Evolutionary conservation across 1,140 invertebrate species (phyloP).

Genomic region (Myzus persicae): DNA sequence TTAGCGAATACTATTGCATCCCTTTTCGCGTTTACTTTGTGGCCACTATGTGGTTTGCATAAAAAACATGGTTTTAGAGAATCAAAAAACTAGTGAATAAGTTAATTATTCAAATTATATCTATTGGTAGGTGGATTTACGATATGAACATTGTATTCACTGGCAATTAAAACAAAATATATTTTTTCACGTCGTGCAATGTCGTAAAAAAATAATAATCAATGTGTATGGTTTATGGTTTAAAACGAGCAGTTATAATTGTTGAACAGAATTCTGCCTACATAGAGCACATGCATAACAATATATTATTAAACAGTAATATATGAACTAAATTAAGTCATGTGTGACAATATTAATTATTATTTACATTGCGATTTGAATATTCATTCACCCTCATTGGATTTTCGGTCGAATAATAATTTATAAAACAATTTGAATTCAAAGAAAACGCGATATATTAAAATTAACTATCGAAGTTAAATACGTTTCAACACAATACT

Average conservation of each 20-base stretch:
- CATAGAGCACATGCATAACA: not conserved
- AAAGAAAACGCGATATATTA: not conserved
- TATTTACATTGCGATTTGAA: not conserved
- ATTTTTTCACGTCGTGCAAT: not conserved
- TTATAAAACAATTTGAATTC: not conserved
- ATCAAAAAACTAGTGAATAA: not conserved
- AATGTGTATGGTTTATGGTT: not conserved
- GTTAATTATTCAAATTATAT: not conserved
- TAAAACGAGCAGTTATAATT: not conserved
- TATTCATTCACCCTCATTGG: not conserved
- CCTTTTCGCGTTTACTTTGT: not conserved
- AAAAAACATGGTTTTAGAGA: not conserved
- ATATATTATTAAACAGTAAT: not conserved
- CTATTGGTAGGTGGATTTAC: not conserved
- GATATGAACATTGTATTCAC: not conserved
- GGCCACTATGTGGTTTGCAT: not conserved
- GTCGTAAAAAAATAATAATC: not conserved
- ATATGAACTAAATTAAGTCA: not conserved
- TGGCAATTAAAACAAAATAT: not conserved
- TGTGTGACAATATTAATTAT: not conserved
- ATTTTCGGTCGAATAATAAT: not conserved
- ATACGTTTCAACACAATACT: no score
- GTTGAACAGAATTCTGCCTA: not conserved
- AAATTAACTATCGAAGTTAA: not conserved
- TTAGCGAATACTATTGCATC: not conserved